These are phyloP conservation scores for Indicator maculatus DNA, from an alignment of 2,113 vertebrate genomes.

Conservation along the genomic window DNA sequence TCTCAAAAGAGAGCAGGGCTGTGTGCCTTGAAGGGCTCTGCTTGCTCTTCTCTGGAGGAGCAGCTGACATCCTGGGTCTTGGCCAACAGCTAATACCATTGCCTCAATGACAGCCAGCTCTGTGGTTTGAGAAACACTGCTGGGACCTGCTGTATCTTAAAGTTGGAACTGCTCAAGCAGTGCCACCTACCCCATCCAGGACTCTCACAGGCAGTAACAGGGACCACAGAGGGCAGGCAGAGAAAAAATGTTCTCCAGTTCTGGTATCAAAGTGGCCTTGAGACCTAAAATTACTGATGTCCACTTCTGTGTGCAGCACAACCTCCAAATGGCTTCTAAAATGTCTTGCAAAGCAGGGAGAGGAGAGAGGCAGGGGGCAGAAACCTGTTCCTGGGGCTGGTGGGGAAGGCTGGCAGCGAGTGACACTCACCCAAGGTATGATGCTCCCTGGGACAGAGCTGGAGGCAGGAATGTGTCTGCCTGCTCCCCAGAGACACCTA, in stretches of 20 bases:
- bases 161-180: not conserved
- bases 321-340: not conserved
- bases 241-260: not conserved
- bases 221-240: not conserved
- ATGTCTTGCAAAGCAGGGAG: not conserved
- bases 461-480: not conserved
- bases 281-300: not conserved
- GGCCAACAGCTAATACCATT: not conserved
- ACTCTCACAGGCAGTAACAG: not conserved
- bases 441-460: not conserved
- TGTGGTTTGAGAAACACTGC: not conserved
- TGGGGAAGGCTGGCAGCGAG: not conserved
- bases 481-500: not conserved
- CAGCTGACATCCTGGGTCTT: not conserved
- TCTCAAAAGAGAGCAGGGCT: not conserved
- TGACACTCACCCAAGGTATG: not conserved
- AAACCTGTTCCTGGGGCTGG: not conserved
- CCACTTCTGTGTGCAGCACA: not conserved
- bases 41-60: slow-evolving; percentile 1
- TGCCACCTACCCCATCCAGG: not conserved
- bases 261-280: not conserved
- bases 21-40: slow-evolving; percentile 22
- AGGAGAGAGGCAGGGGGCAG: not conserved
- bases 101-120: not conserved
- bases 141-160: not conserved